Evolutionary conservation across 2,797 vertebrate genomes (phyloP).

Genomic region (Pogoniulus pusillus): DNA sequence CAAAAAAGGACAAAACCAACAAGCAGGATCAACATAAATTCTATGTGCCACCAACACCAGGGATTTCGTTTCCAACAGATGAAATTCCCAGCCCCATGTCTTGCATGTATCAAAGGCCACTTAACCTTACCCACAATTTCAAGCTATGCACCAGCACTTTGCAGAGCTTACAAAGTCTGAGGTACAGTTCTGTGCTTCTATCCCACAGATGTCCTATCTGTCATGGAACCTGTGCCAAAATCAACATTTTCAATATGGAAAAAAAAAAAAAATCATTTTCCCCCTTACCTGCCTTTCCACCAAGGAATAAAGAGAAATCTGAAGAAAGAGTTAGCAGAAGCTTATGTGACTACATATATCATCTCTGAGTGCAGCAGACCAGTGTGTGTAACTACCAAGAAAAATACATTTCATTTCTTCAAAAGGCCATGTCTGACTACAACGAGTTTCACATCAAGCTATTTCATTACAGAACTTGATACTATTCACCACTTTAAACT

Average conservation of each 20-base stretch:
- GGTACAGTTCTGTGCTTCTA: background rate
- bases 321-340: background rate
- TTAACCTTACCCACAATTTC: background rate
- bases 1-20: background rate
- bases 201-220: background rate
- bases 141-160: background rate
- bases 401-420: rapidly evolving
- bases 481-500: background rate
- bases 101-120: background rate
- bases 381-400: background rate
- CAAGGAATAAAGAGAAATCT: background rate
- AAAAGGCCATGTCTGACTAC: background rate
- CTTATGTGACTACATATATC: background rate
- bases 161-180: background rate
- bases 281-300: background rate
- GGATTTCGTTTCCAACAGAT: background rate
- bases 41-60: background rate
- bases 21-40: background rate
- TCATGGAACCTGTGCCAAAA: background rate
- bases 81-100: background rate
- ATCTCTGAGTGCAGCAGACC: background rate
- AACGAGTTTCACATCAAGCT: background rate
- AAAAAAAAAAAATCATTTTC: background rate
- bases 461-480: background rate
- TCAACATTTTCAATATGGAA: background rate